Evolutionary conservation across 2,888 invertebrate species (phyloP).

Genomic region (Shargacucullia verbasci): DNA sequence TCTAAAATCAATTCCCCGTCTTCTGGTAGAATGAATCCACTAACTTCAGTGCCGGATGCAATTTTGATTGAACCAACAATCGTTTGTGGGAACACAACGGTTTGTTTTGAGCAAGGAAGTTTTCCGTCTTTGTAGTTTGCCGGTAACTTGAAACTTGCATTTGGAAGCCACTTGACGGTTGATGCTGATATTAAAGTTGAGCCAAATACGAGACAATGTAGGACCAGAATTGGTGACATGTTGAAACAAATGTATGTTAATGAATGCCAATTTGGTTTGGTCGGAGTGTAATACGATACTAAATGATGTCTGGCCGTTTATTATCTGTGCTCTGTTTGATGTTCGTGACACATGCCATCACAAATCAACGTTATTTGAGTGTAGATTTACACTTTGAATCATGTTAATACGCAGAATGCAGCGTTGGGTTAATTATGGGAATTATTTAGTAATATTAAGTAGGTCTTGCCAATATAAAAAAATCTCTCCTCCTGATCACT

Average conservation of each 20-base stretch:
- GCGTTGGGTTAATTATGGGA: slow-evolving; percentile 18
- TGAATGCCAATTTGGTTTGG: slow-evolving; percentile 62
- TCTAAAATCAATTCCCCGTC: slow-evolving; percentile 79
- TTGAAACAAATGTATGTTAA: slow-evolving; percentile 55
- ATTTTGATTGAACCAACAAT: slow-evolving; percentile 69
- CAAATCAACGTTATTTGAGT: slow-evolving; percentile 55
- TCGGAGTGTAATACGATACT: slow-evolving; percentile 74
- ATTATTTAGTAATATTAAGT: slow-evolving; percentile 8
- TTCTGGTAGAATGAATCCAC: slow-evolving; percentile 76
- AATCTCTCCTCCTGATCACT: too few relatives aligned
- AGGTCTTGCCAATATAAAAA: too few relatives aligned
- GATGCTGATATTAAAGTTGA: slow-evolving; percentile 62
- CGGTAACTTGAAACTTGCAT: slow-evolving; percentile 75
- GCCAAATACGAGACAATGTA: slow-evolving; percentile 43
- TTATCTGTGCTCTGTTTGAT: slow-evolving; percentile 68
- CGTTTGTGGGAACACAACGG: slow-evolving; percentile 76
- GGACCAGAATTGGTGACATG: slow-evolving; percentile 38
- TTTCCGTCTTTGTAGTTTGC: slow-evolving; percentile 74
- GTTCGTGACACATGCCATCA: slow-evolving; percentile 68
- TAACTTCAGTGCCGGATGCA: slow-evolving; percentile 63
- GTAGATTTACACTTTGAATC: slow-evolving; percentile 43
- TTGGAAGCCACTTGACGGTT: slow-evolving; percentile 78
- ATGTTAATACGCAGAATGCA: slow-evolving; percentile 29
- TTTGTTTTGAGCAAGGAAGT: slow-evolving; percentile 80
- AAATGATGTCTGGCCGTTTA: slow-evolving; percentile 72